Base-by-base conservation (phyloP, 2,113 vertebrate species). In the Aix galericulata region DNA sequence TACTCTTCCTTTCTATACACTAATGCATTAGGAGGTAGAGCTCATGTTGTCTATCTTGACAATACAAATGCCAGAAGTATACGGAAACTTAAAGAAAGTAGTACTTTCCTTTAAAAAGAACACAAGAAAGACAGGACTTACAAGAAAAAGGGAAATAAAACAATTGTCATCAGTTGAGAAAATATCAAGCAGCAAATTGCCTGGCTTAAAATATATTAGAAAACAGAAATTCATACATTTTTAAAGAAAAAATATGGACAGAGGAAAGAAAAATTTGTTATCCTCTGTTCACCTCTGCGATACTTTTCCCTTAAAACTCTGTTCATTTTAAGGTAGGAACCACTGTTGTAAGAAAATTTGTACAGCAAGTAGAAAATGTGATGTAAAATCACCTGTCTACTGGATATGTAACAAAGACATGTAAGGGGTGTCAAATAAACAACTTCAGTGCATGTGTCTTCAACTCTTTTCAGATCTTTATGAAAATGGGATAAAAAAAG, bases 141-240 rank as follows among this genome's bases (percentile, higher is more conserved):
- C 5, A 55, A 62, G 26, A 52, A 79, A 34, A 14, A 48, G 15
- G 26, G 44, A 5, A 44, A 53, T 77, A 50, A 58, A 63, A 20
- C 8, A 22, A 12, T 22, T 42, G 32, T 3, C 25, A 25, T 34
- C 69, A 86, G 13, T 20, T 5, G 2, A 73, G 67, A 53, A 79
- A 86, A 80, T 56, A 48, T 17, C 40, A 79, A 78, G 25, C 27
- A 79, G 38, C 86, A 90, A 48, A 9, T 23, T 88, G 2, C 3
- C 8, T 23, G 13, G 9, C 82, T 83, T 69, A 36, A 83, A 93
- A 66, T 88, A 62, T 88, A 72, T 68, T 40, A 20, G 10, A 73
- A 69, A 44, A 26, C 23, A 63, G 0, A 56, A 90, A 56, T 11
- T 27, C 0, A 7, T 15, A 15, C 3, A 20, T 56, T 64, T 76